Conservation (phyloP, 2,888 invertebrate species). For the Sesamia inferens region DNA sequence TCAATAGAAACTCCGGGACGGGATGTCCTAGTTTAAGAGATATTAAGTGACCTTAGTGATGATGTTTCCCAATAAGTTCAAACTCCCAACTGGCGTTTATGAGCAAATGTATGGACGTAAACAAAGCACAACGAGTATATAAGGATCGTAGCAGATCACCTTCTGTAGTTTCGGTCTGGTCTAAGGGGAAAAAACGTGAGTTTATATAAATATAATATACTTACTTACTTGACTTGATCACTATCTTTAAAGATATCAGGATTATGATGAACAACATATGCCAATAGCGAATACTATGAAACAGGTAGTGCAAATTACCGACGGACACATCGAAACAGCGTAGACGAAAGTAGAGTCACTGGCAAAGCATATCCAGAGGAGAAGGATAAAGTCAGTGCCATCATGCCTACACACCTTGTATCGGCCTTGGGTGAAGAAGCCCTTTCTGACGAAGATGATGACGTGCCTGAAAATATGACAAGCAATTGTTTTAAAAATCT, state of each 20-base stretch:
- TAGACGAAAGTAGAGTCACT: slow-evolving; percentile 74
- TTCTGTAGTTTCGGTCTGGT: neutral
- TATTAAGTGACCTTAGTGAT: neutral
- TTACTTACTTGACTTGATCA: slow-evolving; percentile 91
- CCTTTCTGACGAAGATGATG: slow-evolving; percentile 72
- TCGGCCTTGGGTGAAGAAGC: slow-evolving; percentile 75
- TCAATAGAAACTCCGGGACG: neutral
- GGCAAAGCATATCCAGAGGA: slow-evolving; percentile 81
- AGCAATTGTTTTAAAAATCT: neutral
- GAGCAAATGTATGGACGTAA: neutral
- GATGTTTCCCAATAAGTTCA: neutral
- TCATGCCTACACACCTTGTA: slow-evolving; percentile 83
- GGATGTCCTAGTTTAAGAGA: neutral
- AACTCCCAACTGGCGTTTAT: neutral
- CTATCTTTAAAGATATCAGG: slow-evolving; percentile 93
- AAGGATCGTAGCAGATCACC: neutral
- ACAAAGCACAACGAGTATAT: neutral
- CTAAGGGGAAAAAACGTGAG: too few species aligned
- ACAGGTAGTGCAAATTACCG: slow-evolving; percentile 89
- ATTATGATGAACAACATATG: slow-evolving; percentile 94
- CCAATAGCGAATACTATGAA: slow-evolving; percentile 91
- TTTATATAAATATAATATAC: neutral
- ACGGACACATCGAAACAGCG: slow-evolving; percentile 88
- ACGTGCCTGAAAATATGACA: slow-evolving; percentile 69
- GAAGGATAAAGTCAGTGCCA: slow-evolving; percentile 77